Conservation (phyloP, 2,888 invertebrate genomes). For the Eremobia ochroleuca region DNA sequence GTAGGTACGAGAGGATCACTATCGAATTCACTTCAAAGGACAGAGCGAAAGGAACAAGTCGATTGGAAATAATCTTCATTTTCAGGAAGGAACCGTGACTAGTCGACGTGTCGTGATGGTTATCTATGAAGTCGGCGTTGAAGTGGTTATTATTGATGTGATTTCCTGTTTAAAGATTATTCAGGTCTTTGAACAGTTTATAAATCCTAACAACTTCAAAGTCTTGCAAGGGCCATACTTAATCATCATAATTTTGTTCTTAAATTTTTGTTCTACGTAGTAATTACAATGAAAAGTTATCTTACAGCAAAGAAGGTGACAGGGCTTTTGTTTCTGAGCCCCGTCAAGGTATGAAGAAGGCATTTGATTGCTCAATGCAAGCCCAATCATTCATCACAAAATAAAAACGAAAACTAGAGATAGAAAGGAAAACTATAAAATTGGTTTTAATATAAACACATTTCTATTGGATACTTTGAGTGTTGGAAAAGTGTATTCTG, state of each 20-base stretch:
- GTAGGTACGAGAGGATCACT: conserved; percentile 55
- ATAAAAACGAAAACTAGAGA: conserved; percentile 14
- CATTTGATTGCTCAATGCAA: neutral
- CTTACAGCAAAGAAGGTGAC: neutral
- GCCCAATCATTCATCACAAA: neutral
- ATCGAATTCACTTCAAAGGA: conserved; percentile 73
- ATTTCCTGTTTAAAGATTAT: neutral
- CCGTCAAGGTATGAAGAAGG: neutral
- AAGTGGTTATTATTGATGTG: conserved; percentile 18
- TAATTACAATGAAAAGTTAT: neutral
- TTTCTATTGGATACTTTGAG: conserved; percentile 40
- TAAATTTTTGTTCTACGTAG: neutral
- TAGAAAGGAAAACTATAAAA: neutral
- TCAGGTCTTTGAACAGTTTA: neutral
- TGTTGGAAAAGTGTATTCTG: conserved; percentile 66
- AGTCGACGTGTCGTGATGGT: conserved; percentile 59
- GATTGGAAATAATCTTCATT: conserved; percentile 80
- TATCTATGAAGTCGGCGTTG: conserved; percentile 43
- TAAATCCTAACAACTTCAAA: neutral
- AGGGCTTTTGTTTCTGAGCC: neutral
- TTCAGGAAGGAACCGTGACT: conserved; percentile 67
- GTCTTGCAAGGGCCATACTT: neutral
- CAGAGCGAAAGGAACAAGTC: conserved; percentile 73
- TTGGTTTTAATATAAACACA: conserved; percentile 58
- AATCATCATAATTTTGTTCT: too few relatives aligned